Percentiles rank a stretch among this genome's conserved stretches.
Evolutionary conservation across 2,888 invertebrate genomes (phyloP).

Genomic region (Agriopis leucophaearia): DNA sequence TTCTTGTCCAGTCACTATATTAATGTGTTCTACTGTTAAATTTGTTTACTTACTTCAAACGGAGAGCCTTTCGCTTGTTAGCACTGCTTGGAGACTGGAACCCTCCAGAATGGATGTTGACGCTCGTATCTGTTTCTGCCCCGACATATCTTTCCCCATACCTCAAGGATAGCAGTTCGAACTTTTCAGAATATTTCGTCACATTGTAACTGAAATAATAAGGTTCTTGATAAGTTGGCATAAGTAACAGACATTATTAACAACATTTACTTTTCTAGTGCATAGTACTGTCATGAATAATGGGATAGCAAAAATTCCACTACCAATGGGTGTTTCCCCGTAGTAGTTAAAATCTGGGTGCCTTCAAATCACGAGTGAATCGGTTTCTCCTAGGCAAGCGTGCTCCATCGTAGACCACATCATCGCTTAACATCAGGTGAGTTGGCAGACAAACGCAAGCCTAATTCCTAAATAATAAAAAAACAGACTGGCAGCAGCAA

Average conservation of each 20-base stretch:
- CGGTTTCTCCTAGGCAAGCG: no score
- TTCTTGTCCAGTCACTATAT: no score
- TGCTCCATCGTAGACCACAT: no score
- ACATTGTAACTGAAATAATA: constrained; percentile 88
- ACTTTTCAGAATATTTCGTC: constrained; percentile 89
- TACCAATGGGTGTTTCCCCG: no score
- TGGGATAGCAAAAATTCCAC: no score
- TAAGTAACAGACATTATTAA: background rate
- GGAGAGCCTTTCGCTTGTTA: constrained; percentile 85
- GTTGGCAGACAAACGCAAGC: no score
- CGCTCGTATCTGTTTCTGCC: constrained; percentile 90
- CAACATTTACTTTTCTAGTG: background rate
- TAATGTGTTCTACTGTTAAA: background rate
- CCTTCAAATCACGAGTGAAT: no score
- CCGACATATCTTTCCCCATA: constrained; percentile 91
- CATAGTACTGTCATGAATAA: no score
- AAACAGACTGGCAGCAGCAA: no score
- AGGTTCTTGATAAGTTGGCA: background rate
- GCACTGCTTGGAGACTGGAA: constrained; percentile 88
- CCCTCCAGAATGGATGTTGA: constrained; percentile 87
- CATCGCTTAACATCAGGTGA: no score
- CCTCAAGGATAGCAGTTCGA: constrained; percentile 88
- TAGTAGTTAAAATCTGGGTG: no score
- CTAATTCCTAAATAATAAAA: no score
- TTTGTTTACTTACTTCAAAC: constrained; percentile 80